These are phyloP conservation scores for Drosophila pandora DNA, from an alignment of 1,140 invertebrate species.

Conservation along the genomic window DNA sequence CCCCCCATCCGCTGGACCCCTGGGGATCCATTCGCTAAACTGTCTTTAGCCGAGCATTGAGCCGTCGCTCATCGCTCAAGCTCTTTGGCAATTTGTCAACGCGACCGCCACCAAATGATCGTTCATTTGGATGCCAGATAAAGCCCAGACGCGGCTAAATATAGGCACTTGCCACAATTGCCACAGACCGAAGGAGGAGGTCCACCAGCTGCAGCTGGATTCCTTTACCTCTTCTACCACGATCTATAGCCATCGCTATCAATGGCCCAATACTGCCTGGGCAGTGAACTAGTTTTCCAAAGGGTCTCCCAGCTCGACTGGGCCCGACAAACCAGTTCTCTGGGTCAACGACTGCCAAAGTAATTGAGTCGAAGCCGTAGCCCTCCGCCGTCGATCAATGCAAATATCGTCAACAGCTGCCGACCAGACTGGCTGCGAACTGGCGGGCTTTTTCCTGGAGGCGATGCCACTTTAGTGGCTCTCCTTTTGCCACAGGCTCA, in stretches of 20 bases:
- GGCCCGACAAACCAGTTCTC: slow-evolving; percentile 38
- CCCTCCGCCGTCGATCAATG: slow-evolving; percentile 43
- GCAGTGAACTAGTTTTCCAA: slow-evolving; percentile 51
- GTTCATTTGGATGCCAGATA: slow-evolving; percentile 75
- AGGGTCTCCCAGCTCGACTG: slow-evolving; percentile 20
- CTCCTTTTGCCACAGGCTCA: not conserved
- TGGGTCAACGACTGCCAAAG: slow-evolving; percentile 75
- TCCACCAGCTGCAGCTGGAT: slow-evolving; percentile 26
- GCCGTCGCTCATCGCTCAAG: slow-evolving; percentile 66
- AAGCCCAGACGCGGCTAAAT: slow-evolving; percentile 62
- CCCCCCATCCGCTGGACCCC: not conserved
- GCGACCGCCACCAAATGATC: slow-evolving; percentile 70
- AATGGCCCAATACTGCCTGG: slow-evolving; percentile 22
- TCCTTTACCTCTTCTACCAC: not conserved
- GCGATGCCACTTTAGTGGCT: slow-evolving; percentile 2
- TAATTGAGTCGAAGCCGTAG: slow-evolving; percentile 43
- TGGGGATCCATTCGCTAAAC: slow-evolving; percentile 19
- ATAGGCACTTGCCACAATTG: slow-evolving; percentile 56
- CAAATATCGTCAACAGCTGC: slow-evolving; percentile 67
- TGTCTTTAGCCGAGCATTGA: slow-evolving; percentile 59
- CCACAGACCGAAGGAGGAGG: not conserved
- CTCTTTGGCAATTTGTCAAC: slow-evolving; percentile 75
- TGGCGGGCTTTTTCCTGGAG: slow-evolving; percentile 30
- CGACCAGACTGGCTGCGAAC: slow-evolving; percentile 26
- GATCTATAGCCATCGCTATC: slow-evolving; percentile 15